These are phyloP conservation scores for Ictalurus punctatus DNA, from an alignment of 2,113 vertebrate genomes.

Conservation along the genomic window DNA sequence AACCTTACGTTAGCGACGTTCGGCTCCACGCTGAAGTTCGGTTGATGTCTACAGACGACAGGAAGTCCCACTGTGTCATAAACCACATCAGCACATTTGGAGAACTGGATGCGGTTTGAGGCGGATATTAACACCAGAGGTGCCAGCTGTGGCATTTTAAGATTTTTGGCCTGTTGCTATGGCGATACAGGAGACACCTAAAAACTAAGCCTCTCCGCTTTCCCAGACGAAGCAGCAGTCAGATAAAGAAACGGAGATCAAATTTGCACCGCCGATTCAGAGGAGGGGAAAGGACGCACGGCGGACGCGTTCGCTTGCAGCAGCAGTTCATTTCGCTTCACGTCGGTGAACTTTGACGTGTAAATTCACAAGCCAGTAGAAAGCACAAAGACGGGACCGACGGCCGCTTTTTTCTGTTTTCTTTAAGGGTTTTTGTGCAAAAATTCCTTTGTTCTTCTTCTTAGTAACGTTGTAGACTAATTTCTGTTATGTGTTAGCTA, in stretches of 20 bases:
- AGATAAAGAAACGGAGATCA: neutral
- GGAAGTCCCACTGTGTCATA: neutral
- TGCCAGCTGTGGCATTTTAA: constrained; percentile 19
- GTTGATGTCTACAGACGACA: neutral
- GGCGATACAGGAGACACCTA: constrained; percentile 24
- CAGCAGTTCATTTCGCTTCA: neutral
- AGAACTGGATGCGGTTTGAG: constrained; percentile 7
- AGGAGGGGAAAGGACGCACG: neutral
- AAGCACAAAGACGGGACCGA: neutral
- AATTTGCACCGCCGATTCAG: neutral
- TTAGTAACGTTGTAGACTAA: neutral
- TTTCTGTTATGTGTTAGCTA: neutral
- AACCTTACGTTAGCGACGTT: neutral
- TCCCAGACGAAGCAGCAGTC: neutral
- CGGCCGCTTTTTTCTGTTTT: neutral
- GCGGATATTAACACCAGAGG: constrained; percentile 14
- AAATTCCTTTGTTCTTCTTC: neutral
- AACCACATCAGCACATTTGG: constrained; percentile 6
- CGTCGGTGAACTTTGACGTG: too few species aligned
- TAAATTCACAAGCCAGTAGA: neutral
- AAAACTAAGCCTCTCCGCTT: neutral
- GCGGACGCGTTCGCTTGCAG: too few species aligned
- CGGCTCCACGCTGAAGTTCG: neutral
- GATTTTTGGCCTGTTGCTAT: constrained; percentile 33
- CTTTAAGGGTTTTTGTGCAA: neutral